These are phyloP conservation scores for Oxyruncus cristatus DNA, from an alignment of 2,113 vertebrate species.

Conservation along the genomic window DNA sequence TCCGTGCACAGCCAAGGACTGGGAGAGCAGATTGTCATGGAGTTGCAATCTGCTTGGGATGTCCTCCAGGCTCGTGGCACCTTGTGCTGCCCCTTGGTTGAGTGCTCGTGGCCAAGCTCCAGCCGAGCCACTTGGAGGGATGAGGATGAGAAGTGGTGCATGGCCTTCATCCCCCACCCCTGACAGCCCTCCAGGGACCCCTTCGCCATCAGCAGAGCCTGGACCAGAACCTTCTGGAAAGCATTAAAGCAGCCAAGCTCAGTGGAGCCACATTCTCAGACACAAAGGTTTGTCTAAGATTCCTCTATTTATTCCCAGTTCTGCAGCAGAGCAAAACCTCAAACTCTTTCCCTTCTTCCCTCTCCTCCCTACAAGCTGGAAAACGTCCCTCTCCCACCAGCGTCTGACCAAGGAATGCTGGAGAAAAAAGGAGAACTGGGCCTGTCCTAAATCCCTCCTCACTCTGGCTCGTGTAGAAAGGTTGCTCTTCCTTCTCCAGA, in stretches of 20 bases:
- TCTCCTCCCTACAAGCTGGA: neutral
- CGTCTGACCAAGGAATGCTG: neutral
- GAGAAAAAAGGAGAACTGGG: neutral
- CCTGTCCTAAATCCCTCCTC: neutral
- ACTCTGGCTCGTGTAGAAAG: neutral
- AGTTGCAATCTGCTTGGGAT: neutral
- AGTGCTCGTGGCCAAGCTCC: neutral
- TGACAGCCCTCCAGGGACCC: neutral
- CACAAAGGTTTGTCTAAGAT: neutral
- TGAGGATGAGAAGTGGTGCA: neutral
- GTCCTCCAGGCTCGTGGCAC: neutral
- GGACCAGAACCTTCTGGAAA: neutral
- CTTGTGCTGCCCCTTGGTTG: neutral
- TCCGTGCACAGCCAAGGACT: neutral
- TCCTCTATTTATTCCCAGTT: neutral
- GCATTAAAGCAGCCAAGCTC: neutral
- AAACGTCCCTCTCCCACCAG: neutral
- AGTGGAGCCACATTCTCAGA: neutral
- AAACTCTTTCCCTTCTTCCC: neutral
- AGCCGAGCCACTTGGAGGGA: neutral
- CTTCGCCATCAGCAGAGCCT: neutral
- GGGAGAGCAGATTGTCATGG: neutral
- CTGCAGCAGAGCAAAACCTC: rapidly evolving
- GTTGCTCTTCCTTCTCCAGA: neutral
- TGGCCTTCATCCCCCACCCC: neutral